Evolutionary conservation across 2,113 vertebrate species (phyloP).

Genomic region (Elgaria multicarinata): DNA sequence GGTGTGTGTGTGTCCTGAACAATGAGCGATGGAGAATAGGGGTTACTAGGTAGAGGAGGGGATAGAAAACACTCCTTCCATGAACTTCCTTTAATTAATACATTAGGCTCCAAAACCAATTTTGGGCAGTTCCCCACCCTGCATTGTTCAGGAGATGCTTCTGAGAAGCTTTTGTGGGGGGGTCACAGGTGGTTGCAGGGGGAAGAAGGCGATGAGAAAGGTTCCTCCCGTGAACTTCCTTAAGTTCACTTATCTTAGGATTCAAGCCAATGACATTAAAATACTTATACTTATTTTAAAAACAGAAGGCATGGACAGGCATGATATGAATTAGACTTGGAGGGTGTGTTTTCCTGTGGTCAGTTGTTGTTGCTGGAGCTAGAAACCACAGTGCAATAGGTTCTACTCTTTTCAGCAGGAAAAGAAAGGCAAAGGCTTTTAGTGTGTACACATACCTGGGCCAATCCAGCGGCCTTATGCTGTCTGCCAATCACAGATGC

Average conservation of each 20-base stretch:
- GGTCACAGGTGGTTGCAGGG: too few species aligned
- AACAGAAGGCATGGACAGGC: neutral
- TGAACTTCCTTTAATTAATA: neutral
- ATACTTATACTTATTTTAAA: neutral
- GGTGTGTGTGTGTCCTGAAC: too few species aligned
- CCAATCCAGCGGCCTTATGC: neutral
- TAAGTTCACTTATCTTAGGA: neutral
- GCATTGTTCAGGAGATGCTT: neutral
- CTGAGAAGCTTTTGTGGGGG: too few species aligned
- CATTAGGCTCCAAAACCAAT: too few species aligned
- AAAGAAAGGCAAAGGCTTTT: neutral
- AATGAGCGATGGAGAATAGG: neutral
- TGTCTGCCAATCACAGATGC: neutral
- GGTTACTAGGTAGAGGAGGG: neutral
- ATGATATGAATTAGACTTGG: neutral
- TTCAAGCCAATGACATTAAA: neutral
- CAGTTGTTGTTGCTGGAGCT: neutral
- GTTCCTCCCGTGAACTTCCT: neutral
- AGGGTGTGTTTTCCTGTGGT: neutral
- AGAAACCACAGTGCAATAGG: too few species aligned
- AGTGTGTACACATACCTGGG: too few species aligned
- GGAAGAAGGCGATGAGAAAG: too few species aligned
- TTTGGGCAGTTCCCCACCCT: too few species aligned
- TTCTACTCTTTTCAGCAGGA: neutral
- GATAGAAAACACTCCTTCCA: neutral